Base-by-base conservation (phyloP, 2,797 vertebrate genomes). In the Myiotriccus ornatus region DNA sequence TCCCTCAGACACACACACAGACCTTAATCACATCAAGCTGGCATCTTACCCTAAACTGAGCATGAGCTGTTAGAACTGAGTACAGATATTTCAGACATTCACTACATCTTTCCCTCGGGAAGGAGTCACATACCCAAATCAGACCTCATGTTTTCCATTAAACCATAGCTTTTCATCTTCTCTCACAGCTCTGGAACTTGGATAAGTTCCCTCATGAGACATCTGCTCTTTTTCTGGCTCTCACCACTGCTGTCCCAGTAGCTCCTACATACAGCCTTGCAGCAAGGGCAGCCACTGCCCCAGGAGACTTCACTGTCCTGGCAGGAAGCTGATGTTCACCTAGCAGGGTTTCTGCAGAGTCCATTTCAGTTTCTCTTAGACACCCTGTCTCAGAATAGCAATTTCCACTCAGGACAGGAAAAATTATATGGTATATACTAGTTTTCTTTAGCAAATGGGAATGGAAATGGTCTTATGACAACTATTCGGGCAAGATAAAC, bases 251-350 rank as follows among this genome's bases (percentile, higher is more conserved):
- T 59, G 49, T 59, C 44, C 37, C 55, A 47, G 69, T 65, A 77
- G 46, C 57, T 84, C 11, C 52, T 12, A 50, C 32, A n/a, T 13
- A 70, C 9, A 50, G 28, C 14, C 37, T 35, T 15, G 35, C 30
- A 67, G 35, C 0, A 0, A 67, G 23, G 28, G 28, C 39, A 76
- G 75, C n/a, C 3, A 1, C 27, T 32, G 35, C 14, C 30, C 8
- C 39, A 52, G 53, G n/a, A 39, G 64, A 32, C 35, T 46, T 0
- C 2, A 53, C 49, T 44, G 34, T 28, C 46, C 49, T 52, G 59
- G 59, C 46, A 79, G 37, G 41, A 6, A 20, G 32, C 27, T 49
- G 27, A 1, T 2, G 13, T 10, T 76, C 47, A 57, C 37, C 52
- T 64, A 77, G 47, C 15, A 63, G 28, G 1, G 0, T 25, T 76